A percentile compares a stretch with the other conserved stretches of the same genome.
Evolutionary conservation across 2,888 invertebrate species (phyloP).

Genomic region (Bembecia ichneumoniformis): DNA sequence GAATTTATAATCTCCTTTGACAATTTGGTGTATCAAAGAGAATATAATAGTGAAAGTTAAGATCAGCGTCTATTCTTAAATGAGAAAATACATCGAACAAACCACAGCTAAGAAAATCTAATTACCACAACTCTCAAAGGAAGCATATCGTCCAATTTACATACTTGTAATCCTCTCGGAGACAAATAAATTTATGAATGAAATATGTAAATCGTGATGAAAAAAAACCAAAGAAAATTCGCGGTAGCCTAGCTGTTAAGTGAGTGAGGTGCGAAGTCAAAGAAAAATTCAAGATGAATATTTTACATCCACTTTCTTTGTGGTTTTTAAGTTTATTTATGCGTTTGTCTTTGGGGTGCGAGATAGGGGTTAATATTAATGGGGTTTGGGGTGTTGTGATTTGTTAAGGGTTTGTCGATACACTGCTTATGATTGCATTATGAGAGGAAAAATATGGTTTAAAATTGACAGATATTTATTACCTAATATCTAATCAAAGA

Average conservation of each 20-base stretch:
- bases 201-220: conserved; percentile 53
- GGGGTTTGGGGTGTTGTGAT: conserved; percentile 20
- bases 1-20: no score
- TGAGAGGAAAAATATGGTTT: no score
- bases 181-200: conserved; percentile 42
- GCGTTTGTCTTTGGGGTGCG: conserved; percentile 24
- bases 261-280: conserved; percentile 40
- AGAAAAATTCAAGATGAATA: conserved; percentile 38
- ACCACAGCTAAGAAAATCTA: not conserved
- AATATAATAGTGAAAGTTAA: no score
- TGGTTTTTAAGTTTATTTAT: conserved; percentile 57
- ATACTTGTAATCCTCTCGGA: conserved; percentile 46
- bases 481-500: no score
- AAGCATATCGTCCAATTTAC: conserved; percentile 36
- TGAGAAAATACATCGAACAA: no score
- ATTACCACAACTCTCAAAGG: conserved; percentile 17
- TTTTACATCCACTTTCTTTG: conserved; percentile 45
- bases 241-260: conserved; percentile 28
- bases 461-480: no score
- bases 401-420: not conserved
- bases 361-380: conserved; percentile 45
- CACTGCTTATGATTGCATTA: not conserved
- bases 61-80: no score
- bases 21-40: no score
- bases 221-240: conserved; percentile 25